Percentiles rank a stretch among this genome's conserved stretches.
phyloP scores from a whole-genome alignment of 1,140 invertebrate genomes.

The Neodiprion lecontei region DNA sequence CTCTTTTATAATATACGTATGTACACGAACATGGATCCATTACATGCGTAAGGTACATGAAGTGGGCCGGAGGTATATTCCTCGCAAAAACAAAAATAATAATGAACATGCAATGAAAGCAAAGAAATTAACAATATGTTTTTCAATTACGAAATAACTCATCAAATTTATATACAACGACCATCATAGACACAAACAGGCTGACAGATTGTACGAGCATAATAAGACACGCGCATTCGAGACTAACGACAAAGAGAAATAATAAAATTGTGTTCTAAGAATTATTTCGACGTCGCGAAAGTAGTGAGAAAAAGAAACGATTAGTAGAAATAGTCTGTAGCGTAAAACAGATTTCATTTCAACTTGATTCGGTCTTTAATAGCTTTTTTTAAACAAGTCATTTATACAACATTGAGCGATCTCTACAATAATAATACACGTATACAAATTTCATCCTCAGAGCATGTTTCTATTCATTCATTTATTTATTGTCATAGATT shows the following conservation, averaged over 20 bases:
- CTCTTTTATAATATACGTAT: neutral
- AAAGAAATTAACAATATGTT: neutral
- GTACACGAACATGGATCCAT: neutral
- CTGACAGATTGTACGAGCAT: neutral
- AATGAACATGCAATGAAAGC: neutral
- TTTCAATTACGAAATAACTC: no score
- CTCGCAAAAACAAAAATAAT: neutral
- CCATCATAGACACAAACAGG: neutral
- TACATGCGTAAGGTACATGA: neutral
- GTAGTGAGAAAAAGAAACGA: no score
- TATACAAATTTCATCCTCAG: neutral
- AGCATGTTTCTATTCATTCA: neutral
- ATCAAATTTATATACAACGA: neutral
- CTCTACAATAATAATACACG: neutral
- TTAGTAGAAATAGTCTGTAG: no score
- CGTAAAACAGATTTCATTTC: no score
- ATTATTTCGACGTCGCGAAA: no score
- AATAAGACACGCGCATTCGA: neutral
- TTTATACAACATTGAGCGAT: no score
- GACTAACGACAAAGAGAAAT: neutral
- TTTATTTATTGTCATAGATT: no score
- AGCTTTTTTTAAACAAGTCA: no score
- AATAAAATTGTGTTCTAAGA: neutral
- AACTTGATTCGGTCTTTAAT: no score
- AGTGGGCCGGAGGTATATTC: slow-evolving; percentile 3